Conservation (phyloP, 2,113 vertebrate species). For the Hemiscyllium ocellatum region DNA sequence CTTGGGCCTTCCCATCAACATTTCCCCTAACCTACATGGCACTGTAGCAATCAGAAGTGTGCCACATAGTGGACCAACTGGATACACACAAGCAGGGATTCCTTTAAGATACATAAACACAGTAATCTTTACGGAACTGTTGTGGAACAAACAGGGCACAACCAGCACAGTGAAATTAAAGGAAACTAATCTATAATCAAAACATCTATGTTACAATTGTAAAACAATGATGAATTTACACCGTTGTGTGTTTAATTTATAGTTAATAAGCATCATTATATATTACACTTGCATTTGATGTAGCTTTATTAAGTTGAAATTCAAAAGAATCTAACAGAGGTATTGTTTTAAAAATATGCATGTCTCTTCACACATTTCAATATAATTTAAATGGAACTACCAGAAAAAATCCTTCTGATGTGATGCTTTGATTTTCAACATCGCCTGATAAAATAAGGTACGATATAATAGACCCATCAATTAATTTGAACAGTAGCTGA, state of each 20-base stretch:
- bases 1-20: not conserved
- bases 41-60: too few relatives aligned
- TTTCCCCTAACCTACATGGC: too few relatives aligned
- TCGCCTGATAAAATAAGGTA: constrained; percentile 69
- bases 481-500: constrained; percentile 69
- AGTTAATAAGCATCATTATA: constrained; percentile 47
- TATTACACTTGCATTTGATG: constrained; percentile 58
- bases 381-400: constrained; percentile 60
- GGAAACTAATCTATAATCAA: not conserved
- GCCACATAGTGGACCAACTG: too few relatives aligned
- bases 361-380: constrained; percentile 57
- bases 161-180: not conserved
- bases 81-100: too few relatives aligned
- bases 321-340: constrained; percentile 69
- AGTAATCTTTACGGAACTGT: too few relatives aligned
- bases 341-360: constrained; percentile 64
- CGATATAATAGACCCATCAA: constrained; percentile 68
- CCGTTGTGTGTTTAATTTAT: not conserved
- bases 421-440: constrained; percentile 68
- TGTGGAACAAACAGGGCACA: too few relatives aligned
- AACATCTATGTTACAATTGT: not conserved
- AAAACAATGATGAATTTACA: not conserved
- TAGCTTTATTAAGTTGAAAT: constrained; percentile 69
- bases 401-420: constrained; percentile 63
- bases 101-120: too few relatives aligned